A percentile compares a stretch with the other conserved stretches of the same genome.
Evolutionary conservation across 2,888 invertebrate species (phyloP).

Genomic region (Ophraella communa): DNA sequence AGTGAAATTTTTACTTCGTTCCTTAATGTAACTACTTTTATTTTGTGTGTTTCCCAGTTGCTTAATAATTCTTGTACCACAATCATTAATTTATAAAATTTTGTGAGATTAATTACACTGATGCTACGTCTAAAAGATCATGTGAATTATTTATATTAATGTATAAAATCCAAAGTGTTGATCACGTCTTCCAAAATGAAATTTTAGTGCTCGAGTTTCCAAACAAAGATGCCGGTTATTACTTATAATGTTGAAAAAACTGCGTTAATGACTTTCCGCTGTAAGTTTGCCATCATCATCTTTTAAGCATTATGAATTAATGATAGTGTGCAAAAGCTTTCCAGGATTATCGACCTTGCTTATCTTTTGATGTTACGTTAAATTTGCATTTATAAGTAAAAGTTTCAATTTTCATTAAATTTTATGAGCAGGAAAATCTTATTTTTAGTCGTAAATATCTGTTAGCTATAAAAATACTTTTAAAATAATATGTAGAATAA

Average conservation of each 20-base stretch:
- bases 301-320: slow-evolving; percentile 26
- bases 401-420: slow-evolving; percentile 9
- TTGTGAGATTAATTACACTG: background rate
- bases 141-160: background rate
- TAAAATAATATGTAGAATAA: no score
- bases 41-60: no score
- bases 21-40: no score
- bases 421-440: background rate
- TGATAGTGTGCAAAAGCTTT: slow-evolving; percentile 27
- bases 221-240: slow-evolving; percentile 3
- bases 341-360: slow-evolving; percentile 4
- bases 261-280: slow-evolving; percentile 19
- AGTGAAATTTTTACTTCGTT: no score
- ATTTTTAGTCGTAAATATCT: no score
- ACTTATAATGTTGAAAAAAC: slow-evolving; percentile 14
- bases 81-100: no score
- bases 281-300: slow-evolving; percentile 24
- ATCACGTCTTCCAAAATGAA: background rate
- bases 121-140: background rate
- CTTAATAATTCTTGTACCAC: no score
- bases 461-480: background rate
- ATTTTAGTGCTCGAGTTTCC: background rate
- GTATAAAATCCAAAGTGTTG: background rate
- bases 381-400: slow-evolving; percentile 18
- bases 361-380: slow-evolving; percentile 20